Evolutionary conservation across 2,797 vertebrate genomes (phyloP), one percentile per base, ranked within the genome.

Genomic region (Malurus leucopterus): DNA sequence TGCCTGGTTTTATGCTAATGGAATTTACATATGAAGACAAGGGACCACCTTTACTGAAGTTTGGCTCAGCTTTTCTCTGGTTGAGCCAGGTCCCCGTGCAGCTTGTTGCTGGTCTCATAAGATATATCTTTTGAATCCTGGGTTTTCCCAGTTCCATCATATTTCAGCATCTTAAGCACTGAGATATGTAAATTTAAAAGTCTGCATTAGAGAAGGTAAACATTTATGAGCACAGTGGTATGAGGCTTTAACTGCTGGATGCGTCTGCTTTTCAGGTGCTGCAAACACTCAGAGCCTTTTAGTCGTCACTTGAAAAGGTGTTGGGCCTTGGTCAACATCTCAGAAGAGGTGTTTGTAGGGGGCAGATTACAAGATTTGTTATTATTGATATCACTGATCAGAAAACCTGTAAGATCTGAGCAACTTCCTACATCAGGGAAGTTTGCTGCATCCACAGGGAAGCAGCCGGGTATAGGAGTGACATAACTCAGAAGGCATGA

Each of bases 101-200:
- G 63, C 72, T 93, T 91, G 67, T 89, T 89, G 69, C 69, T 93
- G 79, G 69, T 67, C 50, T 94, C 75, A 41, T 83, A 88, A 95
- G 94, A 93, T 93, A 84, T 44, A 59, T 80, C 87, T 93, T 78
- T 43, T 15, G 92, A 92, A 76, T 88, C 72, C 41, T 85, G n/a
- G 19, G 30, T 83, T 92, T 92, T 86, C 86, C 93, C 83, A 83
- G 36, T 58, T 89, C 86, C 90, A 3, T 92, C 86, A 73, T 73
- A 91, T 93, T 62, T 93, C 78, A 91, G 24, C 78, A 32, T 94
- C 24, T 24, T 69, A 93, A 91, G 67, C 41, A 43, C 23, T 57
- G 30, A 84, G 41, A 89, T 67, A 89, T 83, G 58, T 87, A 86
- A 81, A 93, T 93, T 93, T 57, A 81, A 85, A 92, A 84, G 71